A percentile compares a stretch with the other conserved stretches of the same genome.
Evolutionary conservation across 1,140 invertebrate species (phyloP).

Genomic region (Dinothrombium tinctorium): DNA sequence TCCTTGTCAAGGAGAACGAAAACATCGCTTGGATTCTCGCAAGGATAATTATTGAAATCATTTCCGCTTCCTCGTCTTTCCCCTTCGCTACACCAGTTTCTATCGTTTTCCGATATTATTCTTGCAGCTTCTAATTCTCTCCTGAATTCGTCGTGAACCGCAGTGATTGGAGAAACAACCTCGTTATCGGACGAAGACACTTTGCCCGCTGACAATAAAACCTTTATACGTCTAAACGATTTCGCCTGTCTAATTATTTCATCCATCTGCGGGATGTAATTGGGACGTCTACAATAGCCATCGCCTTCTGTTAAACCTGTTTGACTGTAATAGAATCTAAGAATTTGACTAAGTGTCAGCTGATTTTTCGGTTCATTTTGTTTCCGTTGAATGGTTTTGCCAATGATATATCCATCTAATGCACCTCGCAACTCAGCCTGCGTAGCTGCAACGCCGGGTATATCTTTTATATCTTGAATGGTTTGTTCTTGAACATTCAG

Average conservation of each 20-base stretch:
- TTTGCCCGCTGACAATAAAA: neutral
- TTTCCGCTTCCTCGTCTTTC: neutral
- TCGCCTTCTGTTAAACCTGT: neutral
- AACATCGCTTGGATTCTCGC: conserved; percentile 10
- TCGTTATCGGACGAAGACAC: neutral
- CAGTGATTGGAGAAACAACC: neutral
- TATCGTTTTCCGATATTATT: neutral
- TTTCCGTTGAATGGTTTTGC: neutral
- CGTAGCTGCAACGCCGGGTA: neutral
- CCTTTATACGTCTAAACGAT: no score
- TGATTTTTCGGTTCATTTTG: neutral
- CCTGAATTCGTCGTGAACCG: neutral
- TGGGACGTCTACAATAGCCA: neutral
- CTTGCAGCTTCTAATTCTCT: neutral
- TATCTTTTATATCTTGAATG: neutral
- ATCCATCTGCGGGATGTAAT: neutral
- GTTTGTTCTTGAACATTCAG: neutral
- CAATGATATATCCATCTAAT: conserved; percentile 11
- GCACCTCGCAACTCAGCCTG: conserved; percentile 8
- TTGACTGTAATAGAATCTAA: conserved; percentile 6
- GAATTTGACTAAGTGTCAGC: conserved; percentile 8
- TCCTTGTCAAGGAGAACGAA: conserved; percentile 8
- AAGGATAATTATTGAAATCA: conserved; percentile 2
- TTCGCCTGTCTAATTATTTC: neutral
- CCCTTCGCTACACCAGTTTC: neutral